Evolutionary conservation across 2,888 invertebrate genomes (phyloP).

Genomic region (Auanema sp.): DNA sequence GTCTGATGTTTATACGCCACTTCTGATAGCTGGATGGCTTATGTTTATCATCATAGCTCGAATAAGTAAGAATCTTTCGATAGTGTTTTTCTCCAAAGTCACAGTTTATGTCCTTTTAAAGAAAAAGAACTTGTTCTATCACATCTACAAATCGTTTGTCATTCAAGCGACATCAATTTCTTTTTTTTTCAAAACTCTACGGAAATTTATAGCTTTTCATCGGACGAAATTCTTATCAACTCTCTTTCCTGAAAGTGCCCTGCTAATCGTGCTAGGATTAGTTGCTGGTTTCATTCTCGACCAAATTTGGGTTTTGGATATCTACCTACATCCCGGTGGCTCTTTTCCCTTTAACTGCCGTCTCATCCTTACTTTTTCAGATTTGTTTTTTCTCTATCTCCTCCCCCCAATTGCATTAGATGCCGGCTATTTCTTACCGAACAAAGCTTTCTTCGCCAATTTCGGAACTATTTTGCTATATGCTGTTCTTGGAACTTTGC

Average conservation of each 20-base stretch:
- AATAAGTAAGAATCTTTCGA: conserved; percentile 26
- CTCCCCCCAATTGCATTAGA: conserved; percentile 96
- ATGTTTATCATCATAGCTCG: conserved; percentile 44
- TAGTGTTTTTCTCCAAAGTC: background rate
- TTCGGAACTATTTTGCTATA: conserved; percentile 91
- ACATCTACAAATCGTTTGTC: too few relatives aligned
- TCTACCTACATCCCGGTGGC: conserved; percentile 48
- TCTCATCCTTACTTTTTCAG: conserved; percentile 67
- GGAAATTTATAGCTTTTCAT: conserved; percentile 41
- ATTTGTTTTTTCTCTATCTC: conserved; percentile 95
- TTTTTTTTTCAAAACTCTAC: conserved; percentile 1
- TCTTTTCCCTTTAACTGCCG: background rate
- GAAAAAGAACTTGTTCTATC: too few relatives aligned
- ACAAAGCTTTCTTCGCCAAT: conserved; percentile 90
- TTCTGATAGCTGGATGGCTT: conserved; percentile 49
- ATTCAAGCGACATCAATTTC: background rate
- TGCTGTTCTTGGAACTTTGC: conserved; percentile 87
- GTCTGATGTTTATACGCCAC: conserved; percentile 54
- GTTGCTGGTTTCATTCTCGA: conserved; percentile 41
- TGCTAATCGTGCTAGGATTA: conserved; percentile 45
- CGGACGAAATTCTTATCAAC: conserved; percentile 25
- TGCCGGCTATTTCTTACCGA: conserved; percentile 98
- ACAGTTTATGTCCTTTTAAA: background rate
- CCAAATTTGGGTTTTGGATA: conserved; percentile 37
- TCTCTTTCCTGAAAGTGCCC: conserved; percentile 49